Percentiles rank a stretch among this genome's conserved stretches.
Evolutionary conservation across 2,113 vertebrate species (phyloP).

Genomic region (Vimba vimba): DNA sequence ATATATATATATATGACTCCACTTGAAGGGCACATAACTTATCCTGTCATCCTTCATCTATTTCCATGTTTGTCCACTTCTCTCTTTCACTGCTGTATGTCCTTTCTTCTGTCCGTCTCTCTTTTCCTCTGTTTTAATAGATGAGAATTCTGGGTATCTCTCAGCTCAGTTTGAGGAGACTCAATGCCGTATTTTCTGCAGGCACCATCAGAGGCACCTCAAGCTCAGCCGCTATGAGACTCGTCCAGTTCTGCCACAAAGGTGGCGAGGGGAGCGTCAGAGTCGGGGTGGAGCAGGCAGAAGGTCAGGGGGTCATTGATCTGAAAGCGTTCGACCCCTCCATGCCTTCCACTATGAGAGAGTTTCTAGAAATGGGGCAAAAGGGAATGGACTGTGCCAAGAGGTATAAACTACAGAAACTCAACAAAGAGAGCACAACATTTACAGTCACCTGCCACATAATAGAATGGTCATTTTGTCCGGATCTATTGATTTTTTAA

Average conservation of each 20-base stretch:
- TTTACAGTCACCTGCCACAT: neutral
- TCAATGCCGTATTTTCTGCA: constrained; percentile 40
- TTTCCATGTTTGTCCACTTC: neutral
- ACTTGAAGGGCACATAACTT: neutral
- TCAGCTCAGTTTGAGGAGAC: constrained; percentile 55
- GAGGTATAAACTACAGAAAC: constrained; percentile 66
- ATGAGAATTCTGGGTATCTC: constrained; percentile 68
- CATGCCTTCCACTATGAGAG: constrained; percentile 82
- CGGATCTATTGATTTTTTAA: neutral
- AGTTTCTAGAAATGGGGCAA: constrained; percentile 84
- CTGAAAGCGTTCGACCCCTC: constrained; percentile 84
- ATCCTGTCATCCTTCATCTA: neutral
- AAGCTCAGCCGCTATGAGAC: constrained; percentile 76
- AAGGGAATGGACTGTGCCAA: constrained; percentile 75
- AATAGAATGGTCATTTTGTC: neutral
- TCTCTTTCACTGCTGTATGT: neutral
- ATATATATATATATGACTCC: too few species aligned
- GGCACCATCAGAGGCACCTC: constrained; percentile 49
- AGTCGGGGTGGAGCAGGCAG: constrained; percentile 83
- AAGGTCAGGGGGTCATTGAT: constrained; percentile 79
- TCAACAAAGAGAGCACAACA: neutral
- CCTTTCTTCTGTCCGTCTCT: neutral
- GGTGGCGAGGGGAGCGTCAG: constrained; percentile 61
- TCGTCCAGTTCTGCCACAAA: constrained; percentile 83
- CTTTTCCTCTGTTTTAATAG: constrained; percentile 52